Evolutionary conservation across 2,113 vertebrate species (phyloP).

Genomic region (Pituophis catenifer): DNA sequence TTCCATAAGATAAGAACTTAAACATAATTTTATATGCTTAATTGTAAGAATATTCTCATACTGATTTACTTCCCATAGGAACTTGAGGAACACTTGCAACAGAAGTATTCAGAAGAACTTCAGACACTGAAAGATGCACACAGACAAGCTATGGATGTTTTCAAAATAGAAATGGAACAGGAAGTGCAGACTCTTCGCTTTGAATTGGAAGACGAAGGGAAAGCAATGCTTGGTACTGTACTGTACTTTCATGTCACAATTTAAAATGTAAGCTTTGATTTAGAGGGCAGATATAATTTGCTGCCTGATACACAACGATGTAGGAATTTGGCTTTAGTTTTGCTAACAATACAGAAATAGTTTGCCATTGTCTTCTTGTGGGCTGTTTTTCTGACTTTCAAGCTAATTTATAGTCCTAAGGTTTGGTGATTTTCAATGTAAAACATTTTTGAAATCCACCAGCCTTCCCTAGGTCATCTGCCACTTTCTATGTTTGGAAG

Average conservation of each 20-base stretch:
- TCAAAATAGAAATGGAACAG: conserved; percentile 93
- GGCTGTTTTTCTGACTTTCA: background rate
- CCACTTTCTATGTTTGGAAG: background rate
- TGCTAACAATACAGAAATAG: background rate
- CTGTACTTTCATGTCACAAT: conserved; percentile 34
- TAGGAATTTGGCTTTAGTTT: background rate
- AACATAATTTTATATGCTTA: conserved; percentile 28
- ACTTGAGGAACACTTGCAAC: conserved; percentile 88
- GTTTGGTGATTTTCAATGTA: background rate
- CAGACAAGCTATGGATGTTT: conserved; percentile 90
- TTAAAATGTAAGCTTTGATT: background rate
- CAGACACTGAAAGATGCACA: conserved; percentile 89
- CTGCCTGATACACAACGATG: background rate
- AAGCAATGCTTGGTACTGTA: conserved; percentile 91
- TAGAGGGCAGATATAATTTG: background rate
- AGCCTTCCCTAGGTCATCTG: background rate
- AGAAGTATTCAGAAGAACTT: conserved; percentile 89
- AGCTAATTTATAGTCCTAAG: background rate
- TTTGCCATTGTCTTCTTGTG: background rate
- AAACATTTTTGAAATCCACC: background rate
- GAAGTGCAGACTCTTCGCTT: conserved; percentile 95
- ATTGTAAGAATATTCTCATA: background rate
- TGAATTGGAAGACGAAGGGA: conserved; percentile 96
- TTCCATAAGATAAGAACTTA: background rate
- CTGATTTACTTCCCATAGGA: conserved; percentile 71